Conservation (phyloP, 2,113 vertebrate genomes). For the Sturnus vulgaris region DNA sequence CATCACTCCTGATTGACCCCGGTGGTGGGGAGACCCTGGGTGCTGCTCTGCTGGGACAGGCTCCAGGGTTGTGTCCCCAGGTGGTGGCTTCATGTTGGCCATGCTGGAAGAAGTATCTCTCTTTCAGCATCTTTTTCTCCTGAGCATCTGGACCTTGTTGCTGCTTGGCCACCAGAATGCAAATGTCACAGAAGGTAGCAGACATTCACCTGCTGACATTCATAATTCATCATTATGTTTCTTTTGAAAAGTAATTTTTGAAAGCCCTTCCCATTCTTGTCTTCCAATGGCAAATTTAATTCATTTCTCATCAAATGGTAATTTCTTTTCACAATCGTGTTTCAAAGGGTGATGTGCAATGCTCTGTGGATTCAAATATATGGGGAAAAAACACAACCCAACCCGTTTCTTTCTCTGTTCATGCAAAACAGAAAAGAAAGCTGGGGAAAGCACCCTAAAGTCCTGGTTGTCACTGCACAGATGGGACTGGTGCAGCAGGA, state of each 20-base stretch:
- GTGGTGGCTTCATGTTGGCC: not conserved
- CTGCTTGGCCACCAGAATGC: not conserved
- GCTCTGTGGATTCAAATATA: not conserved
- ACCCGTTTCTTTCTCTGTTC: not conserved
- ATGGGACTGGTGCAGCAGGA: not conserved
- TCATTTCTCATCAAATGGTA: not conserved
- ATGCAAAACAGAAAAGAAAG: not conserved
- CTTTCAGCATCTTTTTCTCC: not conserved
- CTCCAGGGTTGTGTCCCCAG: not conserved
- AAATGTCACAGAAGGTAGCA: not conserved
- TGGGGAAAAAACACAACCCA: fast-evolving
- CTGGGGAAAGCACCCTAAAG: not conserved
- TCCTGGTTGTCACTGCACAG: not conserved
- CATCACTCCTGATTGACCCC: fast-evolving
- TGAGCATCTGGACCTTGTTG: not conserved
- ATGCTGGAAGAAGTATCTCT: not conserved
- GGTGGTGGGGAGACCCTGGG: not conserved
- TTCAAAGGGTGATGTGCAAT: not conserved
- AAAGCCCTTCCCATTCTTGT: not conserved
- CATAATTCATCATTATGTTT: too few species aligned
- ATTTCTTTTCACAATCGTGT: not conserved
- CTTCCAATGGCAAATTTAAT: not conserved
- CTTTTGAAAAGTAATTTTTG: not conserved
- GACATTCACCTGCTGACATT: not conserved
- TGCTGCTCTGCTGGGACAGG: not conserved